A percentile compares a stretch with the other conserved stretches of the same genome.
Evolutionary conservation across 1,140 invertebrate species (phyloP).

Genomic region (Saccostrea cuccullata): DNA sequence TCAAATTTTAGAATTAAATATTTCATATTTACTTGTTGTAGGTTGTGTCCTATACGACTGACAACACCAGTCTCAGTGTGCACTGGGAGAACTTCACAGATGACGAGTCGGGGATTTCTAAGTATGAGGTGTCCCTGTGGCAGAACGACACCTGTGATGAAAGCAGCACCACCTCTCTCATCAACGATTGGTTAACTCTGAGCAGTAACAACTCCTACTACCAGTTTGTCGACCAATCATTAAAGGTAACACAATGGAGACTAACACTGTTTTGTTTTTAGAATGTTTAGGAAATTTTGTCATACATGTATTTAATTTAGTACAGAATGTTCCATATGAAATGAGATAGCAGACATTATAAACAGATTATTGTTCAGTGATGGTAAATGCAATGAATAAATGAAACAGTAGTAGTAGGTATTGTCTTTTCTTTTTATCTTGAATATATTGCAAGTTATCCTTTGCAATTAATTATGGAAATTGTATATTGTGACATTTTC

Average conservation of each 20-base stretch:
- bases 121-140: conserved; percentile 56
- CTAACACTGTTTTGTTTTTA: background rate
- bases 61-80: conserved; percentile 44
- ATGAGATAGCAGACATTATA: no score
- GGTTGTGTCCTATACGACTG: conserved; percentile 59
- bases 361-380: no score
- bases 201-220: conserved; percentile 56
- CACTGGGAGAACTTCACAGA: conserved; percentile 64
- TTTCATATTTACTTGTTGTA: conserved; percentile 40
- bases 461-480: background rate
- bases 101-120: conserved; percentile 60
- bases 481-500: background rate
- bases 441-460: background rate
- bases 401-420: no score
- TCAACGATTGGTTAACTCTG: conserved; percentile 52
- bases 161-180: background rate
- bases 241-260: conserved; percentile 49
- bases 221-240: conserved; percentile 58
- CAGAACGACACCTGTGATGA: conserved; percentile 51
- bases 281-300: background rate
- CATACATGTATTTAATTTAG: no score
- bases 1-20: no score
- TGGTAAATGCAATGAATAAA: no score
- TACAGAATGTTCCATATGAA: no score
- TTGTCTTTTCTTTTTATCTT: background rate